Evolutionary conservation across 2,113 vertebrate genomes (phyloP), one percentile per base, ranked within the genome.

Genomic region (Thunnus maccoyii): DNA sequence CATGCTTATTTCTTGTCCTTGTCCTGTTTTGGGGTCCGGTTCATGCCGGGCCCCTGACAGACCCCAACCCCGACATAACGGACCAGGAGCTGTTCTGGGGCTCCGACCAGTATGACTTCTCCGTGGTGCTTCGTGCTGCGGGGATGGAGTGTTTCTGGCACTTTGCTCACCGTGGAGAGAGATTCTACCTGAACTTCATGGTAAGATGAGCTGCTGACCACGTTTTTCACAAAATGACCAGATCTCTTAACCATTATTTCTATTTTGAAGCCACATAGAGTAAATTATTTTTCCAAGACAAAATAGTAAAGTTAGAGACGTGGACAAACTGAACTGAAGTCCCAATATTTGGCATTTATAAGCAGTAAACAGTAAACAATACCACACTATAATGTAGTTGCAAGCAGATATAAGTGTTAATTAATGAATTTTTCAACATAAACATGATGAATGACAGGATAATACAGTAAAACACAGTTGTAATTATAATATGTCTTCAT

Each of bases 131-230:
- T 25, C 83, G 79, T 0, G 96, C 95, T 0, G 85, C 93, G 0
- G 82, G 76, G 0, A 18, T 84, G 0, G 96, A 99, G 76, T 99
- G 97, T 41, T 96, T 97, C 94, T 99, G 97, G 97, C 98, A 99
- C 85, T 97, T 97, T 3, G 96, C 97, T 0, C 95, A 97, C 52
- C 89, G 89, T 1, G 93, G 88, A 0, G 97, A 97, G 27, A 94
- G 32, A 12, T 98, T 99, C 94, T 99, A 96, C 91, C 96, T 99
- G 83, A 96, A 85, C 89, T 99, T 96, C 1, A 96, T 97, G 97
- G 98, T 96, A 60, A 94, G 96, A 36, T 32, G 2, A 62, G 50
- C n/a, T 5, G 1, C 50, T 1, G 6, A 22, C 18, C 46, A 30
- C n/a, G 2, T 46, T 30, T 32, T 10, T 13, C 20, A 32, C 4